Percentiles rank a stretch among this genome's conserved stretches.
Evolutionary conservation across 2,797 vertebrate species (phyloP).

Genomic region (Tokudaia muenninki): DNA sequence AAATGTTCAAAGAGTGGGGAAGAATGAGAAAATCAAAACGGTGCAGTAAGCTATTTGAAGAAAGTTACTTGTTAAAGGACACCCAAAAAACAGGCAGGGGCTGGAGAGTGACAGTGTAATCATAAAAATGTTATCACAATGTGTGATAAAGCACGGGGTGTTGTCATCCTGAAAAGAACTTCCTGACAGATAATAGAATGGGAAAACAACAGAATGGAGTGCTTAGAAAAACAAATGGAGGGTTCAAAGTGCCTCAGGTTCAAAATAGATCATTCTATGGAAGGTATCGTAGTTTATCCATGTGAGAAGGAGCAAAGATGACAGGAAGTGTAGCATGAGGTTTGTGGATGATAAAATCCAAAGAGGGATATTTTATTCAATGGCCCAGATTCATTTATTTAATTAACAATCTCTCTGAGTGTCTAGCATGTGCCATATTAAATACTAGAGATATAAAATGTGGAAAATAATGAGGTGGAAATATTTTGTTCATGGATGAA

Average conservation of each 20-base stretch:
- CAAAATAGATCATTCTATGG: not conserved
- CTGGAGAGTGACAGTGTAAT: not conserved
- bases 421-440: not conserved
- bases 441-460: not conserved
- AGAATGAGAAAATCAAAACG: not conserved
- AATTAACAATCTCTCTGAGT: not conserved
- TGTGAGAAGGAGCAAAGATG: not conserved
- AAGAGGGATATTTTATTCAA: not conserved
- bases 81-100: not conserved
- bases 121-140: not conserved
- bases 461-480: not conserved
- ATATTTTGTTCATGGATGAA: not conserved
- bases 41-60: not conserved
- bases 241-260: not conserved
- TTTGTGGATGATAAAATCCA: not conserved
- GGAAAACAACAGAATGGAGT: not conserved
- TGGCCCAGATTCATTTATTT: not conserved
- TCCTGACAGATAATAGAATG: not conserved
- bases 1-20: not conserved
- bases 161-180: not conserved
- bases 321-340: not conserved
- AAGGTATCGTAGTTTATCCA: not conserved
- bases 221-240: not conserved
- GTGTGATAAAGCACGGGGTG: not conserved
- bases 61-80: not conserved